These are phyloP conservation scores for Acholoe squamosa DNA, from an alignment of 2,888 invertebrate genomes.

Conservation along the genomic window DNA sequence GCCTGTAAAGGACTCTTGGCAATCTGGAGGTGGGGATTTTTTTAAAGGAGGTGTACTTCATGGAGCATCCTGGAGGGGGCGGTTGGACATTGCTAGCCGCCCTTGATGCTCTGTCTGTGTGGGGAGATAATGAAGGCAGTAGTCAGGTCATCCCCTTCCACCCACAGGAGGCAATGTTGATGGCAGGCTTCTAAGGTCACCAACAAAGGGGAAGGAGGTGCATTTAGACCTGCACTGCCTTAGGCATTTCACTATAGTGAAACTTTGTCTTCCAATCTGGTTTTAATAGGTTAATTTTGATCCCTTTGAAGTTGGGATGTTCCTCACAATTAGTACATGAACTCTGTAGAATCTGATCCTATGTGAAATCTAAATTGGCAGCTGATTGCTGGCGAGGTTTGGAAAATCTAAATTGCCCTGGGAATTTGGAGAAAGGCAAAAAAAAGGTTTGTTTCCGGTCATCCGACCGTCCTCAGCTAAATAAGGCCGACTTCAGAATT, in stretches of 20 bases:
- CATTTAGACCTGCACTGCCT: background rate
- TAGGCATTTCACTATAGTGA: background rate
- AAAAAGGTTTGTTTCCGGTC: too few relatives aligned
- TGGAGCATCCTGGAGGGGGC: background rate
- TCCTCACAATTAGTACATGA: too few relatives aligned
- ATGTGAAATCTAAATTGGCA: too few relatives aligned
- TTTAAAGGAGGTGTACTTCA: background rate
- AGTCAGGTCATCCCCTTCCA: background rate
- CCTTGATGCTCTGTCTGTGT: background rate
- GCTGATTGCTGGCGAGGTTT: too few relatives aligned
- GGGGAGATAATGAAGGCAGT: conserved; percentile 11
- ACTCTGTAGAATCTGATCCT: too few relatives aligned
- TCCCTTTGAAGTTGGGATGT: conserved; percentile 2
- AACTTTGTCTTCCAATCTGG: background rate
- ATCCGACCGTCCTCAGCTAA: too few relatives aligned
- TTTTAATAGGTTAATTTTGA: conserved; percentile 21
- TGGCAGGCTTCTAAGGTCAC: background rate
- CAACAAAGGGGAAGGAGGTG: background rate
- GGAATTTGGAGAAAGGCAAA: too few relatives aligned
- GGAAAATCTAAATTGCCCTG: too few relatives aligned
- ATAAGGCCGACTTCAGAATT: too few relatives aligned
- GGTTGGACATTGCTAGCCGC: background rate
- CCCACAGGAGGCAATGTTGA: background rate
- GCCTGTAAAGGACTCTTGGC: background rate
- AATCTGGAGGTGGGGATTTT: background rate